phyloP scores from a whole-genome alignment of 2,888 invertebrate species.

The Volucella zonaria region DNA sequence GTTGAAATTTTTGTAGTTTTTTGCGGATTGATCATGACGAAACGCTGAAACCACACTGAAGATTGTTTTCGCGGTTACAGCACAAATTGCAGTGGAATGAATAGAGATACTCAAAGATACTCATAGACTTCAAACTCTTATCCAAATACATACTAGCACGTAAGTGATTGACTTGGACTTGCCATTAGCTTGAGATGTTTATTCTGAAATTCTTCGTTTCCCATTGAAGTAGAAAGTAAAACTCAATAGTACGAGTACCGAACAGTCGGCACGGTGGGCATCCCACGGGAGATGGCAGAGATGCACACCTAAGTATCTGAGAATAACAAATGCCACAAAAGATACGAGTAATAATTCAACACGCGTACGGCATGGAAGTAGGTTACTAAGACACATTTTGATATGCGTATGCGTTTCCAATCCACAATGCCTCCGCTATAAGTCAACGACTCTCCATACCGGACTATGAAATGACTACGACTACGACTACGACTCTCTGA shows the following conservation, averaged over 20 bases:
- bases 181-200: constrained; percentile 50
- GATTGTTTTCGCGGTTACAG: constrained; percentile 70
- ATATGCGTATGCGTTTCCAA: constrained; percentile 47
- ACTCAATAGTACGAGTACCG: constrained; percentile 58
- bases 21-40: constrained; percentile 64
- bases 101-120: constrained; percentile 6
- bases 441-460: no score
- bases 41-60: constrained; percentile 66
- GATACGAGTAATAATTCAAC: constrained; percentile 23
- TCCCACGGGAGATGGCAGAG: constrained; percentile 35
- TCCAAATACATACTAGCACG: constrained; percentile 61
- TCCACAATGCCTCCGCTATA: constrained; percentile 8
- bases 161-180: constrained; percentile 69
- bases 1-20: constrained; percentile 9
- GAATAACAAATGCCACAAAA: constrained; percentile 13
- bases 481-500: neutral
- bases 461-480: neutral
- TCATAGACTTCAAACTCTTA: constrained; percentile 6
- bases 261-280: neutral
- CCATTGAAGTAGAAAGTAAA: constrained; percentile 68
- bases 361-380: constrained; percentile 23
- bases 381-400: constrained; percentile 67
- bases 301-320: constrained; percentile 22
- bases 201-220: constrained; percentile 40
- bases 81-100: constrained; percentile 23